These are phyloP conservation scores for Drosophila equinoxialis DNA, from an alignment of 1,140 invertebrate species.

Conservation along the genomic window DNA sequence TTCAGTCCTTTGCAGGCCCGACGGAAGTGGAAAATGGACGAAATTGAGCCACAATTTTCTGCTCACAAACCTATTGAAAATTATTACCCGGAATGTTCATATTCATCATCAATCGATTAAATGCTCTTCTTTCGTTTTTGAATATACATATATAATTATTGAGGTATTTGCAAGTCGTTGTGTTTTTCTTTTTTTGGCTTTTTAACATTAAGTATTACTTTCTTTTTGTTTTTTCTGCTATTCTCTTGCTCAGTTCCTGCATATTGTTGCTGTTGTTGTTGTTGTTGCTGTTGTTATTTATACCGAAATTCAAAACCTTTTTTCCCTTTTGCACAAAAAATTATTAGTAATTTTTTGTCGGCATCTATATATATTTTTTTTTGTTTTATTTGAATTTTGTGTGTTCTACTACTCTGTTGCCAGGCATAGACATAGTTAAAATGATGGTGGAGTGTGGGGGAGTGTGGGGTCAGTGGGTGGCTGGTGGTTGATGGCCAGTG, in stretches of 20 bases:
- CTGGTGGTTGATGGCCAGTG: background rate
- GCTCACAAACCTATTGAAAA: too few species aligned
- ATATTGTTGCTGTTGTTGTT: background rate
- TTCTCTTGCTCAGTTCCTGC: background rate
- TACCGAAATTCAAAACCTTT: constrained; percentile 32
- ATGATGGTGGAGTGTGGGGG: background rate
- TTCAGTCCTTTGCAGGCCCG: too few species aligned
- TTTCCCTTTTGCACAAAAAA: constrained; percentile 39
- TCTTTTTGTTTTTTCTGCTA: constrained; percentile 35
- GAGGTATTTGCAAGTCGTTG: background rate
- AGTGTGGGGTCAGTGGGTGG: background rate
- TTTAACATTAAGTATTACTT: background rate
- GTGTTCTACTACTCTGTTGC: constrained; percentile 19
- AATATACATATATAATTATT: background rate
- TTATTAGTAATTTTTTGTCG: constrained; percentile 53
- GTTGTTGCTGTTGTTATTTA: background rate
- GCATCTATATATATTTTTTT: too few species aligned
- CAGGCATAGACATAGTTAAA: constrained; percentile 18
- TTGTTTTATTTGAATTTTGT: constrained; percentile 22
- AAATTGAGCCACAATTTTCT: too few species aligned
- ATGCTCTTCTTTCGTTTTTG: too few species aligned
- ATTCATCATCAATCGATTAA: too few species aligned
- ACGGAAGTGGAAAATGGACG: too few species aligned
- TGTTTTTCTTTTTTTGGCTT: background rate
- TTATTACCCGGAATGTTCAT: too few species aligned